phyloP scores from a whole-genome alignment of 2,888 invertebrate genomes.

The Strigamia maritima region DNA sequence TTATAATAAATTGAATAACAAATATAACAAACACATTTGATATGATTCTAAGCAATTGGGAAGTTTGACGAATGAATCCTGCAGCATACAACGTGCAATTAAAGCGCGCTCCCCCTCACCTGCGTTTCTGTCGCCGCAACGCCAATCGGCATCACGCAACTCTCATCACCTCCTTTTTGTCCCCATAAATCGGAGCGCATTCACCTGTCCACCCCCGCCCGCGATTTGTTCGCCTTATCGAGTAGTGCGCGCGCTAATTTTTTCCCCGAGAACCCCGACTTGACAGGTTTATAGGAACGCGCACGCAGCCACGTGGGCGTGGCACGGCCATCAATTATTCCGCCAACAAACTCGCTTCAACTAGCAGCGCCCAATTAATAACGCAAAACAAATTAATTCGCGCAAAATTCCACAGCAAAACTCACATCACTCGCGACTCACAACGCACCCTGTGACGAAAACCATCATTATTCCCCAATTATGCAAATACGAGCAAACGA shows the following conservation, averaged over 20 bases:
- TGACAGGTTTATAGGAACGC: slow-evolving; percentile 34
- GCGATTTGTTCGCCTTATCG: slow-evolving; percentile 31
- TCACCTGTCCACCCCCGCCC: slow-evolving; percentile 32
- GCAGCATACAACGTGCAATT: neutral
- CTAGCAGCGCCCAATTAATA: slow-evolving; percentile 15
- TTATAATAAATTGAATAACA: no score
- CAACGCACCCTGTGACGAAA: neutral
- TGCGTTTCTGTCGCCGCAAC: slow-evolving; percentile 18
- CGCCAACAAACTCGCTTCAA: slow-evolving; percentile 30
- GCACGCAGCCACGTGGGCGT: slow-evolving; percentile 32
- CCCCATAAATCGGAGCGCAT: slow-evolving; percentile 31
- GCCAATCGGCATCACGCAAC: slow-evolving; percentile 31
- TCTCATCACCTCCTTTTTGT: slow-evolving; percentile 24
- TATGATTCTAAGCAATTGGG: neutral
- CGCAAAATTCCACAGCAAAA: slow-evolving; percentile 34
- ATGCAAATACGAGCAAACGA: slow-evolving; percentile 1
- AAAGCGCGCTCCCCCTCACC: slow-evolving; percentile 20
- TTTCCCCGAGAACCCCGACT: slow-evolving; percentile 29
- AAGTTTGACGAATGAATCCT: neutral
- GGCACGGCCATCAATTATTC: slow-evolving; percentile 23
- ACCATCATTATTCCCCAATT: slow-evolving; percentile 16
- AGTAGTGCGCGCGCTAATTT: slow-evolving; percentile 28
- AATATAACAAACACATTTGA: no score
- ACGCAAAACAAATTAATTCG: slow-evolving; percentile 34
- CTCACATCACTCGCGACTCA: slow-evolving; percentile 1